Base-by-base conservation (phyloP, 2,888 invertebrate species). In the Phortica magna region DNA sequence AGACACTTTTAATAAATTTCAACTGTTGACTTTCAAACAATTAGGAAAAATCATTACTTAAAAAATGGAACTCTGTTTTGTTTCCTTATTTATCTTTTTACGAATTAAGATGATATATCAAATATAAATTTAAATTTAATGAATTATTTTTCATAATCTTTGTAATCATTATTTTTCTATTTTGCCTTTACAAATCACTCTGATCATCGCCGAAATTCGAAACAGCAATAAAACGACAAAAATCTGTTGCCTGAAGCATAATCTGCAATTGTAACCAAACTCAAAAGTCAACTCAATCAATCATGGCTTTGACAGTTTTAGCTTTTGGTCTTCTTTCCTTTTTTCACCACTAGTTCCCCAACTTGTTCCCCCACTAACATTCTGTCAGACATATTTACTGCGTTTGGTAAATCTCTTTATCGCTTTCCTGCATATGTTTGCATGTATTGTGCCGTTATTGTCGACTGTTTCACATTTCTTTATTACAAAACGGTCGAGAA, bases 241-340 rank as follows among this genome's bases (percentile, higher is more conserved):
- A 48, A 48, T 12, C 48, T 48, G 48, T 43, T 68, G 10, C 17
- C 43, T 68, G 42, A 68, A 41, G 48, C 31, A 68, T 68, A 39
- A 43, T 43, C 48, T 68, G 7, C 19, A 71, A 53, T 55, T 71
- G 39, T 71, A 19, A 19, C 31, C 22, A 71, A 71, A 55, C 39
- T 68, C 68, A 48, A 68, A 68, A 68, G 48, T 9, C 43, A 68
- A 22, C 68, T 71, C 70, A 53, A 71, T 71, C 70, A 71, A 71
- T 71, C 70, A 71, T 71, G 22, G 7, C 39, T 71, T 71, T 71
- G 70, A 71, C 70, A 55, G 55, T 14, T 71, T 71, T 53, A 71
- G 39, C 55, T 39, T 68, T 68, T 48, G 53, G 53, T 53, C 7
- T 53, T 5, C 31, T 31, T 31, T 4, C 31, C 31, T 31, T 31